Evolutionary conservation across 2,888 invertebrate genomes (phyloP), one percentile per base, ranked within the genome.

Genomic region (Andrena fulva): DNA sequence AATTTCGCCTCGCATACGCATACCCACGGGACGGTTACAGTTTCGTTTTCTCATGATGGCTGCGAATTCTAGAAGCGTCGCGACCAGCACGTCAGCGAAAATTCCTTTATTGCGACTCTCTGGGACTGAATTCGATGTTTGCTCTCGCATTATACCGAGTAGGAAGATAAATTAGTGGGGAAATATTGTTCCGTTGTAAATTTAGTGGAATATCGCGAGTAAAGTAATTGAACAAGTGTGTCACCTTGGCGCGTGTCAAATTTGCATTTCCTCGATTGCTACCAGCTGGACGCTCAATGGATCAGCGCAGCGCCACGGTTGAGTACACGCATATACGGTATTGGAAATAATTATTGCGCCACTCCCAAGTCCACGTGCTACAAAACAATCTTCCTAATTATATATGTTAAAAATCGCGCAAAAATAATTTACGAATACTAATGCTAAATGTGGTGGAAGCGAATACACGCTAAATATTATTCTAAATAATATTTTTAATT

Each of bases 41-140:
- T 78, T 69, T 42, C 64, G 60, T 63, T 78, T 78, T 56, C 10
- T 10, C 66, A 48, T 27, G 52, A 64, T 48, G 70, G 27, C 54
- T 67, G 84, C 84, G 12, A 75, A 84, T 82, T 79, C 78, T 72
- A 66, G 20, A 27, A 24, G 33, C 20, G 12, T 2, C 20, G 4
- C 24, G 10, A 2, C 6, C 35, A 54, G 31, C 20, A 6, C 31
- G 35, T 59, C 48, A 31, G 67, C 70, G 1, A 56, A 64, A 71
- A 77, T 27, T 81, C 27, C 33, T 16, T 52, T 50, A 8, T 72
- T 56, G 50, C 10, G 1, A 2, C 35, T 33, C 20, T 16, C 42
- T 12, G 7, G 0, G 1, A 20, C 10, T 56, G n/a, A 48, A 12
- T 16, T 27, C 2, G 16, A 31, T 27, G 5, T 48, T 72, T 56